These are phyloP conservation scores for Macroteleia sp. DNA, from an alignment of 2,888 invertebrate genomes.

Conservation along the genomic window DNA sequence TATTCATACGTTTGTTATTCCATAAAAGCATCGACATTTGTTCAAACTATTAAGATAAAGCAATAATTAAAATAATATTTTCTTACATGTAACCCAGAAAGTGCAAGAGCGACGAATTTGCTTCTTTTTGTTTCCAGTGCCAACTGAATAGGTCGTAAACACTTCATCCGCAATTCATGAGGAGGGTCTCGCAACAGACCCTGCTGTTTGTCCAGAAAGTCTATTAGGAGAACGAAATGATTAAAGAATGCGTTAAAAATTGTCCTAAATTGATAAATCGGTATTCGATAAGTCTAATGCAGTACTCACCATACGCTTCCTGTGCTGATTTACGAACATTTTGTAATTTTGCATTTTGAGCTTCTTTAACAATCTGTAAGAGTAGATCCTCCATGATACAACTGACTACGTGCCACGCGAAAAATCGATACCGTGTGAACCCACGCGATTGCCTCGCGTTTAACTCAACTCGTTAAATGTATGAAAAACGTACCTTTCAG, in stretches of 20 bases:
- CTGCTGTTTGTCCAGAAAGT: slow-evolving; percentile 92
- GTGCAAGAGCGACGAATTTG: slow-evolving; percentile 92
- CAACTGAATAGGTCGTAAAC: slow-evolving; percentile 93
- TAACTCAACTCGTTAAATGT: no score
- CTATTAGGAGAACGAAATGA: slow-evolving; percentile 83
- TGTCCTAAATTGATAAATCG: background rate
- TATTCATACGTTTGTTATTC: no score
- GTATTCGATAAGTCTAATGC: no score
- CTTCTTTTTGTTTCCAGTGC: slow-evolving; percentile 94
- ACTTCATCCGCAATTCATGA: slow-evolving; percentile 92
- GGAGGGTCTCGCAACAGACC: slow-evolving; percentile 91
- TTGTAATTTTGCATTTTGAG: slow-evolving; percentile 90
- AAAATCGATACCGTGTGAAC: slow-evolving; percentile 79
- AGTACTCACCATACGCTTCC: slow-evolving; percentile 92
- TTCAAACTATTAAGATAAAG: no score
- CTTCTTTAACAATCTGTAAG: slow-evolving; percentile 93
- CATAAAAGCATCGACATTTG: no score
- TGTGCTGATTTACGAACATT: slow-evolving; percentile 92
- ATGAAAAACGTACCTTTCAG: no score
- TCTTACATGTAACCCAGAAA: slow-evolving; percentile 95
- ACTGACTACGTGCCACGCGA: slow-evolving; percentile 74
- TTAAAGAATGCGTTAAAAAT: background rate
- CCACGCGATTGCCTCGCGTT: slow-evolving; percentile 66
- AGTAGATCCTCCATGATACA: slow-evolving; percentile 93
- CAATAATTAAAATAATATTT: no score